phyloP scores from a whole-genome alignment of 2,888 invertebrate species.

The Gari tellinella region DNA sequence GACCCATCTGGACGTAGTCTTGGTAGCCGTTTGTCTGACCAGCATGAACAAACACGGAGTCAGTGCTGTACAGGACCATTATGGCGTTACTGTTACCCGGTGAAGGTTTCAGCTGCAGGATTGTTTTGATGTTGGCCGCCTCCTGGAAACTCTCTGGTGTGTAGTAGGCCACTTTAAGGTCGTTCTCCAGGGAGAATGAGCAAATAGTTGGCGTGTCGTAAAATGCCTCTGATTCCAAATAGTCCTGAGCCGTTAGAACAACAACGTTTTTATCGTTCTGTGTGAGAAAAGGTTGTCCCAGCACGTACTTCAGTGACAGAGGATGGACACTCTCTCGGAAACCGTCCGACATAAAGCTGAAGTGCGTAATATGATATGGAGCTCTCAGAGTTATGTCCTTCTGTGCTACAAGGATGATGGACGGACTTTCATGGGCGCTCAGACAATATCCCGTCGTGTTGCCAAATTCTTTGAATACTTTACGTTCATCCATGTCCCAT shows the following conservation, averaged over 20 bases:
- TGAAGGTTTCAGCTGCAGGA: slow-evolving; percentile 75
- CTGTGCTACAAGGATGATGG: slow-evolving; percentile 76
- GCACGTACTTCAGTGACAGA: slow-evolving; percentile 69
- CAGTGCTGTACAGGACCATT: slow-evolving; percentile 74
- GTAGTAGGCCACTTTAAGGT: slow-evolving; percentile 71
- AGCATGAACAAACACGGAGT: slow-evolving; percentile 29
- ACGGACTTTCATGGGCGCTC: slow-evolving; percentile 57
- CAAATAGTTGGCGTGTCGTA: slow-evolving; percentile 79
- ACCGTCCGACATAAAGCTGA: slow-evolving; percentile 66
- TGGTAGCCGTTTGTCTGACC: slow-evolving; percentile 37
- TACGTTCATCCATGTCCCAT: slow-evolving; percentile 79
- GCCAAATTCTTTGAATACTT: slow-evolving; percentile 81
- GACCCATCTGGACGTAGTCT: slow-evolving; percentile 54
- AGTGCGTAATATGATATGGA: slow-evolving; percentile 74
- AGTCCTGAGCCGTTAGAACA: slow-evolving; percentile 77
- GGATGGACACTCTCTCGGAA: slow-evolving; percentile 70
- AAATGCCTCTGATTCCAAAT: slow-evolving; percentile 63
- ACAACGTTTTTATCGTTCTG: slow-evolving; percentile 79
- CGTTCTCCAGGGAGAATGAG: slow-evolving; percentile 72
- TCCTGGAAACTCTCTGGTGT: slow-evolving; percentile 77
- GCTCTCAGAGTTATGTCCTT: slow-evolving; percentile 66
- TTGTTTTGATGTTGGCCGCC: slow-evolving; percentile 74
- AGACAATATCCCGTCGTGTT: slow-evolving; percentile 76
- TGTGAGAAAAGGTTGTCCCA: slow-evolving; percentile 78
- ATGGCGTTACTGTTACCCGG: slow-evolving; percentile 65